Base-by-base conservation (phyloP, 2,113 vertebrate genomes). In the Anhinga rufa region DNA sequence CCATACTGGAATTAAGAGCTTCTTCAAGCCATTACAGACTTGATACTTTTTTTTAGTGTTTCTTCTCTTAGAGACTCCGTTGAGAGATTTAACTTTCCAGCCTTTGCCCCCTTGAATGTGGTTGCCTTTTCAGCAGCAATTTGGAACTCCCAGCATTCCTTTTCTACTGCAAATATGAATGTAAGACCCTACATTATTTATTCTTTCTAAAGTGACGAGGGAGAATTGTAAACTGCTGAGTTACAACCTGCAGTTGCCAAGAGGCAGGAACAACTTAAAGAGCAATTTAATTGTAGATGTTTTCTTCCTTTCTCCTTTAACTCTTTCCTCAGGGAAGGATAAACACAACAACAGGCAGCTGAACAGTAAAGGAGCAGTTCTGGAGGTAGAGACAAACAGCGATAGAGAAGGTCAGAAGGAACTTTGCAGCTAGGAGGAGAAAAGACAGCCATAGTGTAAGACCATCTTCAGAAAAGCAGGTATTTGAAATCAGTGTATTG, bases 201-300 rank as follows among this genome's bases (percentile, higher is more conserved):
- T 94, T 93, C 64, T 84, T 96, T 90, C 72, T 87, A 48, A 88
- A 89, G 77, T 61, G 72, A 91, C 2, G 31, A 93, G 69, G 10
- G 81, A 96, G 87, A 72, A 65, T 76, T 87, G 78, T 95, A 87
- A 94, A 89, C 71, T 8, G 10, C 62, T 93, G 94, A 92, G 93
- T 94, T 90, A 92, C 80, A 93, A 69, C 40, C 32, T 64, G 74
- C 52, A 91, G 86, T 81, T 95, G 76, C 80, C 55, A 90, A 86
- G 82, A 80, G 88, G 92, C 69, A 90, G 82, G 79, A 80, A 88
- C 72, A 95, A 78, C 80, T 95, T 86, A 95, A 65, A 91, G 51
- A 86, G 68, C 60, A 71, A 62, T 96, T 86, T 96, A 95, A 94
- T 88, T 96, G 93, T 90, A 71, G 76, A 42, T 78, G n/a, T 92